These are phyloP conservation scores for Lipotes vexillifer DNA, from an alignment of 2,113 vertebrate species.

Conservation along the genomic window DNA sequence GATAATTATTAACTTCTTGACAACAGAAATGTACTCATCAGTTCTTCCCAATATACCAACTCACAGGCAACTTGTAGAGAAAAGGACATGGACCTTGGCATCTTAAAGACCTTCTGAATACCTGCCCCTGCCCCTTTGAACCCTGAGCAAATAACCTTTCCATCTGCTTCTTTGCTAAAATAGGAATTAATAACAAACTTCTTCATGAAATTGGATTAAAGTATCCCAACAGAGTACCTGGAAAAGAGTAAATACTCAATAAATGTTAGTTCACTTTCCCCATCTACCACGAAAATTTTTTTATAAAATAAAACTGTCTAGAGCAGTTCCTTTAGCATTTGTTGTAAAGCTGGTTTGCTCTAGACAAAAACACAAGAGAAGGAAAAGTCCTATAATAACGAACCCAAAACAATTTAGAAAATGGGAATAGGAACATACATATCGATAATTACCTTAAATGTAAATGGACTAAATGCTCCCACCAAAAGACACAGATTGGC, in stretches of 20 bases:
- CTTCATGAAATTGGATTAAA: conserved; percentile 10
- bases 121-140: background rate
- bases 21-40: background rate
- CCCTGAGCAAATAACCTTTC: background rate
- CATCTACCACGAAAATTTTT: background rate
- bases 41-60: background rate
- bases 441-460: too few relatives aligned
- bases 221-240: background rate
- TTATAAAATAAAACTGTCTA: conserved; percentile 14
- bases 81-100: background rate
- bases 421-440: too few relatives aligned
- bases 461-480: too few relatives aligned
- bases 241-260: conserved; percentile 1
- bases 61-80: background rate
- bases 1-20: background rate
- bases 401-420: too few relatives aligned
- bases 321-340: too few relatives aligned
- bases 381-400: too few relatives aligned
- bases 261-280: background rate
- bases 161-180: background rate
- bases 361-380: too few relatives aligned
- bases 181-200: background rate
- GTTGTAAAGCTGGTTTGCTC: too few relatives aligned
- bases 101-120: background rate
- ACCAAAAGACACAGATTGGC: too few relatives aligned